phyloP scores from a whole-genome alignment of 2,888 invertebrate species.

The Chaitophorus viminalis region DNA sequence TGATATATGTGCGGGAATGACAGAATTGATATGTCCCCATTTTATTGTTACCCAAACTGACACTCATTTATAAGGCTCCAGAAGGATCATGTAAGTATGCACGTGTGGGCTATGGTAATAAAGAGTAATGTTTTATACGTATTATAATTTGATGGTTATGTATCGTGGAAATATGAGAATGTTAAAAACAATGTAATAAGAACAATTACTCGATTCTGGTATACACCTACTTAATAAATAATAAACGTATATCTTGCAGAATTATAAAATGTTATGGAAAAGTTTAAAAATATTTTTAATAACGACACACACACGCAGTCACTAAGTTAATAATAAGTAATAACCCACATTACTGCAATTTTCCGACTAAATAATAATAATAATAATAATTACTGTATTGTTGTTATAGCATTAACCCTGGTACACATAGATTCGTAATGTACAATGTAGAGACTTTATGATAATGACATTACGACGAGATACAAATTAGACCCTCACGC shows the following conservation, averaged over 20 bases:
- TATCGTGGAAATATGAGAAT: background rate
- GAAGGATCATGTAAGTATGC: too few relatives aligned
- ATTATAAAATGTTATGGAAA: background rate
- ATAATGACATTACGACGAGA: background rate
- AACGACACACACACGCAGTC: background rate
- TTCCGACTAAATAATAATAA: background rate
- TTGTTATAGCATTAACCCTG: background rate
- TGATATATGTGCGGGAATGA: too few relatives aligned
- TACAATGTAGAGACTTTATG: background rate
- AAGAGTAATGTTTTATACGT: too few relatives aligned
- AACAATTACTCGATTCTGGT: background rate
- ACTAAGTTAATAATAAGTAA: background rate
- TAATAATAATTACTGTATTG: too few relatives aligned
- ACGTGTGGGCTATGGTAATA: too few relatives aligned
- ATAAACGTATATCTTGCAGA: background rate
- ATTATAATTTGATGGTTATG: too few relatives aligned
- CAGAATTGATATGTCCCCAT: too few relatives aligned
- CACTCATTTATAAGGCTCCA: too few relatives aligned
- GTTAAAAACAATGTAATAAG: background rate
- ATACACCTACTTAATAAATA: background rate
- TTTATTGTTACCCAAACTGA: too few relatives aligned
- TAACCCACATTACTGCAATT: background rate
- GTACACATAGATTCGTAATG: background rate
- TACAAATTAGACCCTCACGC: background rate
- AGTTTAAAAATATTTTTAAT: background rate